Base-by-base conservation (phyloP, 2,113 vertebrate species). In the Probosciger aterrimus region DNA sequence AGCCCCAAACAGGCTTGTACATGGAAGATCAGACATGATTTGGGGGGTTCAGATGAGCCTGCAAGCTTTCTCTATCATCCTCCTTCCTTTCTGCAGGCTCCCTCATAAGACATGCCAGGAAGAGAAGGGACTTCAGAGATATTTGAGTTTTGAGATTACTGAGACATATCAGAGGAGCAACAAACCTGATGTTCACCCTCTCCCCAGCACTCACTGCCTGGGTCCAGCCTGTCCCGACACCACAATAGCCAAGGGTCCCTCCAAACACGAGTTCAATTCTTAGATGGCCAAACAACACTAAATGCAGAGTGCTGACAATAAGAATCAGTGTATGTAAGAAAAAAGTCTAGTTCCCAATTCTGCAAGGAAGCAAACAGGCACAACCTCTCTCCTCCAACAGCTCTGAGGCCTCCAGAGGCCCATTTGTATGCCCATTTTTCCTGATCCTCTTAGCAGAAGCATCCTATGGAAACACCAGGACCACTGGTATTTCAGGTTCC, bases 301-400 rank as follows among this genome's bases (percentile, higher is more conserved):
- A 39, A 71, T 2, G 4, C 50, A 70, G 28, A 75, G 60, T 2
- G 2, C 22, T 69, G 37, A 47, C 41, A 37, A 35, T 22, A 68
- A 68, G 60, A 86, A 49, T 30, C 41, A 50, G 22, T 0, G 1
- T 18, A 12, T 0, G 0, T 13, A 49, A n/a, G 27, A 69, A 59
- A 31, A 39, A 70, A 19, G 37, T 16, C 35, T n/a, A 27, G 41
- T 53, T 53, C 22, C 52, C 7, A 1, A 11, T 12, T 43, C 52
- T 43, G 52, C 39, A 69, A 74, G 60, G 47, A 62, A 37, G 22
- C 19, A 63, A 43, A 37, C 7, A 18, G 22, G n/a, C 8, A 8
- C 2, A n/a, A 39, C 24, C 10, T 57, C 16, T 28, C n/a, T 24
- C 35, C 31, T 55, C 49, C 13, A 5, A 7, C 53, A 57, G 49